Percentiles rank a stretch among this genome's conserved stretches.
Conservation (phyloP, 2,888 invertebrate genomes). For the Rhagium mordax region DNA sequence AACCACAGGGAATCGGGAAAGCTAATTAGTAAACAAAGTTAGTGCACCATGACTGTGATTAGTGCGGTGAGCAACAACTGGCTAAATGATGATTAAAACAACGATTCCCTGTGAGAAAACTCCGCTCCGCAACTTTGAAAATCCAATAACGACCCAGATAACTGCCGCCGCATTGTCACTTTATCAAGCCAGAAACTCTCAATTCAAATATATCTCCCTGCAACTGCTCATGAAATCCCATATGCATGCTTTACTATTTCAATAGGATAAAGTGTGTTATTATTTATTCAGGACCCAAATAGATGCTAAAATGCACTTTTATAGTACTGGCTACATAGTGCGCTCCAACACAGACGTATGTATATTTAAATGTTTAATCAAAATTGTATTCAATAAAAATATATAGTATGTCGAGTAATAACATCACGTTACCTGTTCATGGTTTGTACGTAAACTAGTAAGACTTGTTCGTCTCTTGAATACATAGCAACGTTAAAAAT, state of each 20-base stretch:
- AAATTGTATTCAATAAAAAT: not conserved
- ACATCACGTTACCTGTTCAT: not conserved
- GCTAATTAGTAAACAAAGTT: constrained; percentile 59
- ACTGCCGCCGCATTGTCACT: constrained; percentile 22
- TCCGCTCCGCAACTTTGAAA: constrained; percentile 46
- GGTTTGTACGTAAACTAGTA: too few species aligned
- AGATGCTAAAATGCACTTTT: not conserved
- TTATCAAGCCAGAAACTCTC: constrained; percentile 3
- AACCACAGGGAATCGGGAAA: constrained; percentile 35
- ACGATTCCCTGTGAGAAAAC: constrained; percentile 55
- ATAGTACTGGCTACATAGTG: not conserved
- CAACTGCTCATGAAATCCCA: not conserved
- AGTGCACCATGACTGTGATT: constrained; percentile 56
- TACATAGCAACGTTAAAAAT: too few species aligned
- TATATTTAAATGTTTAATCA: not conserved
- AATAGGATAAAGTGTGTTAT: constrained; percentile 11
- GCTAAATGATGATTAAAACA: constrained; percentile 58
- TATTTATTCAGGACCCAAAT: constrained; percentile 10
- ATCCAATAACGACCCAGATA: constrained; percentile 48
- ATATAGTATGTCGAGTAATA: too few species aligned
- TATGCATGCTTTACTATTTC: constrained; percentile 12
- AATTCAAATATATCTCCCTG: constrained; percentile 6
- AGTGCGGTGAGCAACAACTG: constrained; percentile 55
- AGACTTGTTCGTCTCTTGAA: too few species aligned
- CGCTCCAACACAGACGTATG: not conserved